A percentile compares a stretch with the other conserved stretches of the same genome.
Evolutionary conservation across 2,113 vertebrate species (phyloP).

Genomic region (Antechinus stuartii): DNA sequence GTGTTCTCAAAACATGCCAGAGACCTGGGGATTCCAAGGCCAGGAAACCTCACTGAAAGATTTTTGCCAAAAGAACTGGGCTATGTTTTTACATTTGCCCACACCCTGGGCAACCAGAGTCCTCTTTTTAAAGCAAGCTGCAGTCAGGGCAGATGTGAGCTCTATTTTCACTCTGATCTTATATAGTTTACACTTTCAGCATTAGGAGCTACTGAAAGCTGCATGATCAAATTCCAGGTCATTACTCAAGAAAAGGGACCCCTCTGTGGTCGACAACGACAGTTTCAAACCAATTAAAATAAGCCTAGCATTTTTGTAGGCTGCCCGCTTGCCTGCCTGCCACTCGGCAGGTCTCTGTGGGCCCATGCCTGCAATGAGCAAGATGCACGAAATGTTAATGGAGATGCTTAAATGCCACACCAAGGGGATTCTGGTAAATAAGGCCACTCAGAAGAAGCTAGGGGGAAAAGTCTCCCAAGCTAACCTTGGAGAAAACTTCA

Average conservation of each 20-base stretch:
- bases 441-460: conserved; percentile 35
- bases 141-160: neutral
- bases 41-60: neutral
- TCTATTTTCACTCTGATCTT: conserved; percentile 54
- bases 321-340: conserved; percentile 35
- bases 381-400: conserved; percentile 59
- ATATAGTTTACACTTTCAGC: conserved; percentile 7
- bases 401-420: conserved; percentile 40
- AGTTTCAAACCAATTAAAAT: conserved; percentile 73
- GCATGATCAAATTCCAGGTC: conserved; percentile 77
- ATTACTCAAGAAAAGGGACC: conserved; percentile 77
- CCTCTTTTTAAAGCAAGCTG: neutral
- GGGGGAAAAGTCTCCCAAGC: conserved; percentile 17
- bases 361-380: conserved; percentile 5
- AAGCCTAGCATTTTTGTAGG: conserved; percentile 26
- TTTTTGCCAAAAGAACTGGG: neutral
- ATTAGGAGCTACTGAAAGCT: conserved; percentile 65
- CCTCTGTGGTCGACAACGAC: conserved; percentile 39
- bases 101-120: rapidly evolving
- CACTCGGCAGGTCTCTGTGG: neutral
- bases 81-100: rapidly evolving
- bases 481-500: conserved; percentile 50
- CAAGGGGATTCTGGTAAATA: conserved; percentile 58
- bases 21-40: neutral
- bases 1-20: rapidly evolving